Evolutionary conservation across 2,113 vertebrate species (phyloP).

Genomic region (Anoplopoma fimbria): DNA sequence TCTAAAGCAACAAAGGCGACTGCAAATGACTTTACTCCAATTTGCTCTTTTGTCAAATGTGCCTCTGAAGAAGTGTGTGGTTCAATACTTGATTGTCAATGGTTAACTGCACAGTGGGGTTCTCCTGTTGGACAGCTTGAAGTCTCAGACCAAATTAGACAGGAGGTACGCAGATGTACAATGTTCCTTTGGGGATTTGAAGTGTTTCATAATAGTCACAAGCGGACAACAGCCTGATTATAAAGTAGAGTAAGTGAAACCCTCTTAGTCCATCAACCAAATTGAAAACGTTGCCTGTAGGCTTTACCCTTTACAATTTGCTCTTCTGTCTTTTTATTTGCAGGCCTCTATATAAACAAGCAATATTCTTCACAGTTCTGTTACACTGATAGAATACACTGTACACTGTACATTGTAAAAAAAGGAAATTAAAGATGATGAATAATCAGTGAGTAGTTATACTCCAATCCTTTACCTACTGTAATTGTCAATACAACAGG

Average conservation of each 20-base stretch:
- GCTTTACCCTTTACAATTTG: neutral
- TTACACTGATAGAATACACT: neutral
- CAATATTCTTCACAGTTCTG: neutral
- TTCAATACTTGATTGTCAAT: constrained; percentile 33
- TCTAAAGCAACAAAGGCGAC: constrained; percentile 32
- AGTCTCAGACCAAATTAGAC: constrained; percentile 43
- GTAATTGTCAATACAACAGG: neutral
- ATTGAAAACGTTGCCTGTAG: constrained; percentile 4
- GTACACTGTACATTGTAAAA: neutral
- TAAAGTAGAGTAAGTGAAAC: constrained; percentile 12
- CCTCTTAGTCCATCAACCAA: neutral
- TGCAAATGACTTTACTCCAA: constrained; percentile 32
- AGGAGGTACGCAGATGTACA: constrained; percentile 27
- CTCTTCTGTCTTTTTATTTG: neutral
- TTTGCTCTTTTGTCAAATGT: constrained; percentile 44
- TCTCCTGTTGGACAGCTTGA: constrained; percentile 32
- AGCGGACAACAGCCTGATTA: constrained; percentile 26
- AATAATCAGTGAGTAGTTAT: neutral
- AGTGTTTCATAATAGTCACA: constrained; percentile 33
- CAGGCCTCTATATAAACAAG: neutral
- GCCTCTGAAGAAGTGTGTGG: constrained; percentile 24
- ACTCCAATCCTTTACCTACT: neutral
- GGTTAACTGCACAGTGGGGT: constrained; percentile 13
- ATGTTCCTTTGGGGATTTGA: constrained; percentile 21
- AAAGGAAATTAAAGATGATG: neutral